phyloP scores from a whole-genome alignment of 1,140 invertebrate genomes.

The Lepidurus apus region DNA sequence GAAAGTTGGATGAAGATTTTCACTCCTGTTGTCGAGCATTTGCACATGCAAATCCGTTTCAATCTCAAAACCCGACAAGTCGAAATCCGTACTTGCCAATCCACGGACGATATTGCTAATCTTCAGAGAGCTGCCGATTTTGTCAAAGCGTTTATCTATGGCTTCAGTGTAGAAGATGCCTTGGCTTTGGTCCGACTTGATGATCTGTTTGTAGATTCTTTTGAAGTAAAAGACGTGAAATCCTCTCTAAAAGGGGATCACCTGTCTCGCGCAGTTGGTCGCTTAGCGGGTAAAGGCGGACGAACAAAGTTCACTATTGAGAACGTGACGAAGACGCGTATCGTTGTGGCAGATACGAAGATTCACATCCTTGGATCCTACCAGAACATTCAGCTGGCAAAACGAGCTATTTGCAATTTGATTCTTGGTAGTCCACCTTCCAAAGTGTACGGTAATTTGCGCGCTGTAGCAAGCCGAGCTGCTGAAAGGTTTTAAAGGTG shows the following conservation, averaged over 20 bases:
- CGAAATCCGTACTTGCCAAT: conserved; percentile 68
- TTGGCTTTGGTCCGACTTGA: conserved; percentile 89
- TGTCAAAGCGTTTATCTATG: conserved; percentile 90
- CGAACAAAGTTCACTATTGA: conserved; percentile 98
- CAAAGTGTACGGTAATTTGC: conserved; percentile 90
- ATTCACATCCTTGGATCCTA: conserved; percentile 97
- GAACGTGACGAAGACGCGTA: conserved; percentile 97
- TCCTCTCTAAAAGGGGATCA: conserved; percentile 88
- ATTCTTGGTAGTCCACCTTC: conserved; percentile 93
- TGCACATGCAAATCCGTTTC: conserved; percentile 89
- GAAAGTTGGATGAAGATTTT: conserved; percentile 98
- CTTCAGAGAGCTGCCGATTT: conserved; percentile 98
- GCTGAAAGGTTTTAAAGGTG: conserved; percentile 66
- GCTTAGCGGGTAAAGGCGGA: conserved; percentile 94
- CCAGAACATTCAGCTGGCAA: conserved; percentile 92
- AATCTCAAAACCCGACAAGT: conserved; percentile 88
- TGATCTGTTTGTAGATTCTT: conserved; percentile 94
- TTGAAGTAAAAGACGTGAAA: conserved; percentile 96
- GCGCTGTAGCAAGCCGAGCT: conserved; percentile 72
- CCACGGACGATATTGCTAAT: conserved; percentile 81
- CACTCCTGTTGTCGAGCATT: conserved; percentile 89
- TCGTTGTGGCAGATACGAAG: conserved; percentile 92
- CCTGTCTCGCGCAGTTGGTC: conserved; percentile 87
- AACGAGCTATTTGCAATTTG: conserved; percentile 93
- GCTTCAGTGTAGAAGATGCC: conserved; percentile 97